Conservation (phyloP, 2,113 vertebrate species). For the Hydrolagus affinis region DNA sequence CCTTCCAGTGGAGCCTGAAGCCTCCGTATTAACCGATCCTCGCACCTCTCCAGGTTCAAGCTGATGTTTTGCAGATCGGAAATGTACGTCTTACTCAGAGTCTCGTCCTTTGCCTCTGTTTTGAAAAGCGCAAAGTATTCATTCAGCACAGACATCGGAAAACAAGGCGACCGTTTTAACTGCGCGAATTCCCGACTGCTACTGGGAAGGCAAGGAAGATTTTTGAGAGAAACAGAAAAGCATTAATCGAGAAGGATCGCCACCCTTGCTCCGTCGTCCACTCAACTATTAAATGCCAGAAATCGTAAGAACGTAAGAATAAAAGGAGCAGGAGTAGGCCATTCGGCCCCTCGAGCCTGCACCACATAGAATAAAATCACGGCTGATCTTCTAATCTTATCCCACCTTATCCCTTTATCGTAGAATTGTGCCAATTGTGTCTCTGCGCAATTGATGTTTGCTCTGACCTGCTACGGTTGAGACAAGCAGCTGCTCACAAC, state of each 20-base stretch:
- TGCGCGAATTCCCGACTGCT: background rate
- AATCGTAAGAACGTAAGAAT: no score
- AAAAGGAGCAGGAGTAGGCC: no score
- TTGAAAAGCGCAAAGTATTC: background rate
- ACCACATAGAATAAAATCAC: no score
- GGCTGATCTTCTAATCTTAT: no score
- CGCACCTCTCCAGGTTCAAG: slow-evolving; percentile 70
- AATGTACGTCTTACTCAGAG: slow-evolving; percentile 66
- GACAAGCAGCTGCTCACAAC: slow-evolving; percentile 71
- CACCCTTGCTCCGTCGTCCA: no score
- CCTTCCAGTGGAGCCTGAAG: slow-evolving; percentile 59
- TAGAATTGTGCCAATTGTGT: background rate
- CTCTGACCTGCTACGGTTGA: slow-evolving; percentile 80
- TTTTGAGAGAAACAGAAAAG: background rate
- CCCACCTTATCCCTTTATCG: no score
- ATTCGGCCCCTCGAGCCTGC: no score
- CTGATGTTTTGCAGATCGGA: slow-evolving; percentile 78
- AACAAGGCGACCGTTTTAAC: background rate
- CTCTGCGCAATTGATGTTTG: slow-evolving; percentile 27
- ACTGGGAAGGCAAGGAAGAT: background rate
- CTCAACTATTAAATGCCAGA: no score
- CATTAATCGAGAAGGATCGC: background rate
- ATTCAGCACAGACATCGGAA: background rate
- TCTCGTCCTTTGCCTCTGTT: slow-evolving; percentile 90
- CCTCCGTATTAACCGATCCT: slow-evolving; percentile 65